Percentiles rank a stretch among this genome's conserved stretches.
Evolutionary conservation across 1,140 invertebrate species (phyloP).

Genomic region (Apis dorsata): DNA sequence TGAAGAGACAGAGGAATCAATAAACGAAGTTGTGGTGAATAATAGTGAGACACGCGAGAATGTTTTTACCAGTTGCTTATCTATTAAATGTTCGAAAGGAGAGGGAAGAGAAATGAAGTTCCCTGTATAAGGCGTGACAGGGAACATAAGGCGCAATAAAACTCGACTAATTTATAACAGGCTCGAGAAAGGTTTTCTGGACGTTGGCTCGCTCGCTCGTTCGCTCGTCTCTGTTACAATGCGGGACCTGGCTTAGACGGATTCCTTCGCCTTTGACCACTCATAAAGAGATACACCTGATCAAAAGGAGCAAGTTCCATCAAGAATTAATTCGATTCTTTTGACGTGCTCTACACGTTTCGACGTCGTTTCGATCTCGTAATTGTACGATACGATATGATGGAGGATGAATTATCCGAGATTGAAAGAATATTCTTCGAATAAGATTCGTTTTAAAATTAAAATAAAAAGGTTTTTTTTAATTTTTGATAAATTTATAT

Average conservation of each 20-base stretch:
- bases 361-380: background rate
- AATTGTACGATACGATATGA: background rate
- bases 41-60: background rate
- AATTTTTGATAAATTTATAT: too few relatives aligned
- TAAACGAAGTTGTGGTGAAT: conserved; percentile 14
- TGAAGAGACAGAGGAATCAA: background rate
- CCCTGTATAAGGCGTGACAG: conserved; percentile 29
- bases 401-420: too few relatives aligned
- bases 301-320: background rate
- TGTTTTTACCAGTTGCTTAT: conserved; percentile 28
- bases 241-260: background rate
- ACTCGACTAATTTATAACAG: conserved; percentile 27
- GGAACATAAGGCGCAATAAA: conserved; percentile 22
- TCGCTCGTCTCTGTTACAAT: conserved; percentile 28
- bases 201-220: background rate
- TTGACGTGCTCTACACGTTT: background rate
- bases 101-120: conserved; percentile 14
- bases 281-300: conserved; percentile 29
- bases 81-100: background rate
- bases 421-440: too few relatives aligned
- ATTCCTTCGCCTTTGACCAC: conserved; percentile 3
- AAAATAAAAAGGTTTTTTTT: too few relatives aligned
- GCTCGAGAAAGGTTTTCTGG: conserved; percentile 3
- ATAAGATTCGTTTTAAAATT: too few relatives aligned
- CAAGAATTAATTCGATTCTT: conserved; percentile 10